phyloP scores from a whole-genome alignment of 2,888 invertebrate genomes.

The Thera britannica region DNA sequence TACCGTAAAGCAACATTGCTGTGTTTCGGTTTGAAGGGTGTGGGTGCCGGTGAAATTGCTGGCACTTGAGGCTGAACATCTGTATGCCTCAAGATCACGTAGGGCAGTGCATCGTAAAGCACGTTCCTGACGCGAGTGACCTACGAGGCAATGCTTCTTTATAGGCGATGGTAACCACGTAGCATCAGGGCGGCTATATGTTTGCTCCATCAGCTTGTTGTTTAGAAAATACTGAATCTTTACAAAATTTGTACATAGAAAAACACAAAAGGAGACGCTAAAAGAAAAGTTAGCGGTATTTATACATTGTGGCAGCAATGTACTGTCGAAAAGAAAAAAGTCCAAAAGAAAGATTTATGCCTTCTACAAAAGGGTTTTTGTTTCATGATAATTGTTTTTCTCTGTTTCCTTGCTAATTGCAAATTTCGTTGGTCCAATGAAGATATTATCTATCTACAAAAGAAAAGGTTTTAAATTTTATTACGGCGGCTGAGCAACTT shows the following conservation, averaged over 20 bases:
- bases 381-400: conserved; percentile 59
- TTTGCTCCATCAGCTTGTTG: no score
- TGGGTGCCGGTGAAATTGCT: no score
- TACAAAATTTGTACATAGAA: conserved; percentile 18
- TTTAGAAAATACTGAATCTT: no score
- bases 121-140: no score
- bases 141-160: no score
- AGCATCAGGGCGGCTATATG: no score
- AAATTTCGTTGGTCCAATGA: conserved; percentile 40
- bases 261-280: conserved; percentile 41
- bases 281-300: conserved; percentile 49
- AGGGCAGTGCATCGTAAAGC: no score
- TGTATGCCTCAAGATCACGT: no score
- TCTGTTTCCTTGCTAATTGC: conserved; percentile 57
- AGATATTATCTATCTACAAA: conserved; percentile 14
- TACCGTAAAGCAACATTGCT: no score
- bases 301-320: conserved; percentile 58
- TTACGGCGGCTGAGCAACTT: background rate
- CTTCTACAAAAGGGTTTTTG: conserved; percentile 57
- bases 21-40: no score
- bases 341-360: conserved; percentile 68
- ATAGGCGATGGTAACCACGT: no score
- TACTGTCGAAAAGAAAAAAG: conserved; percentile 58
- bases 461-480: conserved; percentile 8
- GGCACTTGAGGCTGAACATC: no score